Evolutionary conservation across 2,113 vertebrate genomes (phyloP).

Genomic region (Lagopus leucura): DNA sequence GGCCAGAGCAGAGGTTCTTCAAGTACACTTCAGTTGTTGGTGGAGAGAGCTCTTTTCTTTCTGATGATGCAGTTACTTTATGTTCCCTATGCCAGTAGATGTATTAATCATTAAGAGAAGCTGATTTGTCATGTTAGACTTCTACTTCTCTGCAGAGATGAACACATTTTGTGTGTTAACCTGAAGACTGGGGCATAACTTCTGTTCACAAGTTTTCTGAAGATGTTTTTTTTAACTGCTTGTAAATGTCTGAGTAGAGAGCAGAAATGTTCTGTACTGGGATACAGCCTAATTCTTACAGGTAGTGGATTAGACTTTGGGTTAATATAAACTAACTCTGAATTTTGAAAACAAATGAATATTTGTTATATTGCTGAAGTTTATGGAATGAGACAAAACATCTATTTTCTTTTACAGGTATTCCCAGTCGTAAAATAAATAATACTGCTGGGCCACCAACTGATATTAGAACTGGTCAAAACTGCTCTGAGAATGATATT

Average conservation of each 20-base stretch:
- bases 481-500: constrained; percentile 80
- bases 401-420: constrained; percentile 72
- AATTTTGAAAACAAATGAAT: neutral
- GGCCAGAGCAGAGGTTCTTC: neutral
- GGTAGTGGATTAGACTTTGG: neutral
- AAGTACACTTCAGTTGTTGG: neutral
- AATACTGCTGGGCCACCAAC: constrained; percentile 57
- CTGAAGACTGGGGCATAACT: neutral
- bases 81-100: neutral
- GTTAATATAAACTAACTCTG: neutral
- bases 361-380: neutral
- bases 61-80: neutral
- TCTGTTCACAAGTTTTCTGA: neutral
- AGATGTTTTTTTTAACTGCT: neutral
- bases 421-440: constrained; percentile 86
- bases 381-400: neutral
- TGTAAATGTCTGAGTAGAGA: neutral
- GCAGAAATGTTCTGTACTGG: neutral
- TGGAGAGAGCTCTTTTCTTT: neutral
- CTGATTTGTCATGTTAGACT: neutral
- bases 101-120: no score
- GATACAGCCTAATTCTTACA: neutral
- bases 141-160: neutral
- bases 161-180: neutral
- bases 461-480: constrained; percentile 80